Percentiles rank a stretch among this genome's conserved stretches.
These are phyloP conservation scores for Parnassius apollo DNA, from an alignment of 2,888 invertebrate species.

Conservation along the genomic window DNA sequence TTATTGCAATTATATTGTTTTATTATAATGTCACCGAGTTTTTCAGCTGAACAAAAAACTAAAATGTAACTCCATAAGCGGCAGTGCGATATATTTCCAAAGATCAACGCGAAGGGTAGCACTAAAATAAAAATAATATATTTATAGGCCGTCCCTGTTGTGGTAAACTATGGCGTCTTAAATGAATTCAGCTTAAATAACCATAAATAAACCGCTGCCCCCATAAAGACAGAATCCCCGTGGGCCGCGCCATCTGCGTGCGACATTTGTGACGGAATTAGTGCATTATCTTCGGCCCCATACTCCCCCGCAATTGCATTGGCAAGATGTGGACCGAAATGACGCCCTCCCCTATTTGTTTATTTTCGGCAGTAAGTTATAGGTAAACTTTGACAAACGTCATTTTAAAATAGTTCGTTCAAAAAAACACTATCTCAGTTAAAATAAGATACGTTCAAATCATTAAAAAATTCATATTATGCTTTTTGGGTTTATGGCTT, in stretches of 20 bases:
- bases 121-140: background rate
- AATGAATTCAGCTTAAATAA: slow-evolving; percentile 19
- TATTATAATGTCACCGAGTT: no score
- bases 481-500: no score
- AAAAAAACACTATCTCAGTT: background rate
- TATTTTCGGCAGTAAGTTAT: slow-evolving; percentile 45
- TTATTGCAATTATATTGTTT: no score
- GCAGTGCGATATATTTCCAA: background rate
- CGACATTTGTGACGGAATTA: slow-evolving; percentile 50
- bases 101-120: slow-evolving; percentile 16
- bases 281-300: slow-evolving; percentile 39
- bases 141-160: slow-evolving; percentile 1
- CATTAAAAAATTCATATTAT: no score
- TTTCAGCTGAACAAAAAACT: no score
- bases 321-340: slow-evolving; percentile 40
- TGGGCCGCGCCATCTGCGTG: slow-evolving; percentile 53
- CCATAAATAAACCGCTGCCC: slow-evolving; percentile 26
- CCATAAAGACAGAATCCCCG: slow-evolving; percentile 49
- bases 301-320: slow-evolving; percentile 37
- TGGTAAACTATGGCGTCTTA: slow-evolving; percentile 13
- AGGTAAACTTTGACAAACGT: slow-evolving; percentile 11
- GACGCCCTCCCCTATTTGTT: slow-evolving; percentile 41
- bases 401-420: background rate
- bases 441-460: no score
- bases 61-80: no score